phyloP scores from a whole-genome alignment of 2,113 vertebrate species.

The Macrotus californicus region DNA sequence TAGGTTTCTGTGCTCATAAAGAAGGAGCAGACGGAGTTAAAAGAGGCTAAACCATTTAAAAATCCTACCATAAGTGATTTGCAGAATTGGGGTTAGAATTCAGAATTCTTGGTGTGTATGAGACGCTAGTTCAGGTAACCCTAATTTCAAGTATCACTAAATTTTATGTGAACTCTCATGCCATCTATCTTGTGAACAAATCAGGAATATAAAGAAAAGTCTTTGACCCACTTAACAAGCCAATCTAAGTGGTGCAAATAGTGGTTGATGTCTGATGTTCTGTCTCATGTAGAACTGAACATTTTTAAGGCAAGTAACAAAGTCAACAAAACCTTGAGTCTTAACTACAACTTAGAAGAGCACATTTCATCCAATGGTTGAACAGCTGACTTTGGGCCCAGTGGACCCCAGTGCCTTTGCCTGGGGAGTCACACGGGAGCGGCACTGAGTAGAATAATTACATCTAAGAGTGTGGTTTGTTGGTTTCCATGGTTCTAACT shows the following conservation, averaged over 20 bases:
- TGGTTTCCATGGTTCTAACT: not conserved
- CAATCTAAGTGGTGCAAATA: not conserved
- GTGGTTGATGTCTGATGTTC: not conserved
- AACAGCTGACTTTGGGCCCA: not conserved
- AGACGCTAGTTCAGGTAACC: slow-evolving; percentile 51
- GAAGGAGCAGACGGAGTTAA: slow-evolving; percentile 13
- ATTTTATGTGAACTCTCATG: slow-evolving; percentile 48
- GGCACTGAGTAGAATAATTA: rapidly evolving
- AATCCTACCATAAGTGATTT: not conserved
- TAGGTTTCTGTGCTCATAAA: not conserved
- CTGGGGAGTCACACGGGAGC: rapidly evolving
- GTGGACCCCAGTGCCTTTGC: not conserved
- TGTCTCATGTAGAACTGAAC: not conserved
- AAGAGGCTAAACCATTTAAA: not conserved
- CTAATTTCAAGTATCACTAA: slow-evolving; percentile 57
- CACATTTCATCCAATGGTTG: not conserved
- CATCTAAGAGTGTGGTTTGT: not conserved
- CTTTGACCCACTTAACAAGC: slow-evolving; percentile 53
- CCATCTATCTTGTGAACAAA: slow-evolving; percentile 38
- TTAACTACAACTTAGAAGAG: not conserved
- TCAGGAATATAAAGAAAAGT: slow-evolving; percentile 41
- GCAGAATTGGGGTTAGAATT: slow-evolving; percentile 45
- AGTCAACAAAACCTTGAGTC: not conserved
- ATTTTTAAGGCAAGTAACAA: not conserved
- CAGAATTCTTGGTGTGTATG: slow-evolving; percentile 12